Percentiles rank a stretch among this genome's conserved stretches.
These are phyloP conservation scores for human DNA, from an alignment of 2,113 vertebrate species.

Conservation along the genomic window DNA sequence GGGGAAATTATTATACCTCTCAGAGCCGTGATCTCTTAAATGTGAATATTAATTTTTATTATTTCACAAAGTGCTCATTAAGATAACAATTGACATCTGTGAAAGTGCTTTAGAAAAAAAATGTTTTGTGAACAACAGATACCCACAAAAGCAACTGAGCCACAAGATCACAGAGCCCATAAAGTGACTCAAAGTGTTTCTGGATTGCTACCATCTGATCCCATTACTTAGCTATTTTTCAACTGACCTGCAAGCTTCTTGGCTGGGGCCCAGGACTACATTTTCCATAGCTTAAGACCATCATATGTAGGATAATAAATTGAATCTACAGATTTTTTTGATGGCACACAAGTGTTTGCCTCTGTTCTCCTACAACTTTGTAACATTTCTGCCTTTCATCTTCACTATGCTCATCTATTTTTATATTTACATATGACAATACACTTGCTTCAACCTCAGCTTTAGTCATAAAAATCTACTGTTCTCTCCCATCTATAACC, in stretches of 20 bases:
- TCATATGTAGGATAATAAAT: background rate
- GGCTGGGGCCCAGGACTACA: background rate
- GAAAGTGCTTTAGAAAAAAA: constrained; percentile 44
- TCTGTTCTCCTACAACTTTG: background rate
- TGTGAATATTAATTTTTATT: constrained; percentile 8
- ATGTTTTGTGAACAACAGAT: background rate
- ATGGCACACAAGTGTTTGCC: background rate
- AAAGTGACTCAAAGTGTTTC: background rate
- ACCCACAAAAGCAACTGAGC: background rate
- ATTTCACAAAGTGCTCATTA: background rate
- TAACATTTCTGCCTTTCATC: constrained; percentile 21
- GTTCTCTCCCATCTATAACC: background rate
- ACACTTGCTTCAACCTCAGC: background rate
- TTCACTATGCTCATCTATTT: background rate
- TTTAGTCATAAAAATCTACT: background rate
- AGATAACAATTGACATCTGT: background rate
- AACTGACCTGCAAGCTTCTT: background rate
- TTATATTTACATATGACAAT: background rate
- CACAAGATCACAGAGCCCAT: background rate
- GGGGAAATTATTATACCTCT: background rate
- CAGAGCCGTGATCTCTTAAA: background rate
- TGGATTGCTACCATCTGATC: background rate
- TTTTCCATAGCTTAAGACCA: background rate
- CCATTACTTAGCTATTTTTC: background rate
- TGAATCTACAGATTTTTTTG: background rate